Base-by-base conservation (phyloP, 2,888 invertebrate species). In the Rhodophaea formosa region DNA sequence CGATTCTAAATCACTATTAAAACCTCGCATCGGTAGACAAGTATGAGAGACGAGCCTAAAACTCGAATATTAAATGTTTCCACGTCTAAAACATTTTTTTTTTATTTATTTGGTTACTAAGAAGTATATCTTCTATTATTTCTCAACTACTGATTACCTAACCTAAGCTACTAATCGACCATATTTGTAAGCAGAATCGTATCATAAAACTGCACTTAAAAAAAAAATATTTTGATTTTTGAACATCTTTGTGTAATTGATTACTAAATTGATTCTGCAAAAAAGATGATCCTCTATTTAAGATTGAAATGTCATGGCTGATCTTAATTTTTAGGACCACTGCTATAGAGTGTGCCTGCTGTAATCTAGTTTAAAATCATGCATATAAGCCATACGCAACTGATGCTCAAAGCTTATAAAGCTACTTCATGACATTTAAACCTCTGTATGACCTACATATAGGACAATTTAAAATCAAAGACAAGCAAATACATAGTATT, bases 281-380 rank as follows among this genome's bases (percentile, higher is more conserved):
- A n/a, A n/a, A 39, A n/a, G 29, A 29, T 47, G 47, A n/a, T 12
- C 42, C 12, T 23, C 23, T 42, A 42, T 39, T n/a, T n/a, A 45
- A 55, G 54, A 55, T 55, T 55, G 7, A 55, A 55, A 55, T 45
- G 45, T 55, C 54, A 55, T 46, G 35, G 17, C 2, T n/a, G n/a
- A 45, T 35, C 30, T 30, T 30, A 54, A 53, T 10, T 14, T 12
- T 44, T 44, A 7, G 12, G 8, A 45, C 29, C 44, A 44, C 35
- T 45, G 15, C 6, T n/a, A n/a, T n/a, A n/a, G n/a, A 29, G 17
- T 45, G 29, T 16, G 32, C 32, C 15, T 23, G 3, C 3, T 46
- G 6, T 46, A 46, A 16, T 46, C n/a, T 47, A 29, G 10, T 30
- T 23, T 43, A 15, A 7, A 44, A 30, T 3, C 54, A 55, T 55